Evolutionary conservation across 1,140 invertebrate genomes (phyloP).

Genomic region (Globodera ellingtonae): DNA sequence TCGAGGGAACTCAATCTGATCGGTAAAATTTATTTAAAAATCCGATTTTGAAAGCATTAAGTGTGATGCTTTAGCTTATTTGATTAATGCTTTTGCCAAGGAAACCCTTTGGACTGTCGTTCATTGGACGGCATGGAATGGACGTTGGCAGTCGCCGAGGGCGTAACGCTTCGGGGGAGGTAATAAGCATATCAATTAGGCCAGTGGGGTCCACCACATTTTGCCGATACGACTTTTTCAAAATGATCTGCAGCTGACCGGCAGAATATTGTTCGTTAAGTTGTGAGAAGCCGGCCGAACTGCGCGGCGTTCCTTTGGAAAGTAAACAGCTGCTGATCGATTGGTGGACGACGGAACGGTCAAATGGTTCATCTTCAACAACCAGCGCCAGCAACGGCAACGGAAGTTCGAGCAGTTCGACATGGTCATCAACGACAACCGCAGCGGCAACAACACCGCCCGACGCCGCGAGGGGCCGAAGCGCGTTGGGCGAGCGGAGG

Average conservation of each 20-base stretch:
- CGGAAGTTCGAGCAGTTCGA: neutral
- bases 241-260: no score
- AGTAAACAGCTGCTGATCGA: neutral
- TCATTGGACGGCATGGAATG: neutral
- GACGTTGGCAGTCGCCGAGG: neutral
- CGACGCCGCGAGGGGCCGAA: no score
- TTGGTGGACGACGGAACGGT: neutral
- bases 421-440: neutral
- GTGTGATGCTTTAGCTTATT: no score
- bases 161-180: constrained; percentile 5
- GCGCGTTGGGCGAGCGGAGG: no score
- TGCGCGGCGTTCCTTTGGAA: neutral
- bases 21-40: no score
- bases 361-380: neutral
- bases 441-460: neutral
- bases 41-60: no score
- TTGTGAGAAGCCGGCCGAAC: neutral
- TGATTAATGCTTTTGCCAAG: no score
- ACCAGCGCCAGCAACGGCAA: neutral
- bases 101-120: constrained; percentile 12
- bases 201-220: no score
- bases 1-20: neutral
- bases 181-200: no score
- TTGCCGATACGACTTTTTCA: no score
- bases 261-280: neutral